Conservation (phyloP, 2,113 vertebrate genomes). For the Burhinus oedicnemus region DNA sequence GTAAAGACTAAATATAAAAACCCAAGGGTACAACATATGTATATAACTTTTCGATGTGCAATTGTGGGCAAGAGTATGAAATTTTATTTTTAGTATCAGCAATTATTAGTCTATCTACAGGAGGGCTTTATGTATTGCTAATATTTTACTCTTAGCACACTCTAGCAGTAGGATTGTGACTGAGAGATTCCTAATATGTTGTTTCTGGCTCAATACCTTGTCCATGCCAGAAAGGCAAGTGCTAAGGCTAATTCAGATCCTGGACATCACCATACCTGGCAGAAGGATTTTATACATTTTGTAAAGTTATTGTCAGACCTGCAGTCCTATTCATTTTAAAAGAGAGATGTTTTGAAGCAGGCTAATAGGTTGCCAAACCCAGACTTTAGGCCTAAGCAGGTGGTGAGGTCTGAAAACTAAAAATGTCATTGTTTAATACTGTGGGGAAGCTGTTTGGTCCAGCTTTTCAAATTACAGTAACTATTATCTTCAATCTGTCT, state of each 20-base stretch:
- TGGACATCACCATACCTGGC: neutral
- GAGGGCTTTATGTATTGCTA: neutral
- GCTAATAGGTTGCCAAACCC: neutral
- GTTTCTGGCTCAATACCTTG: neutral
- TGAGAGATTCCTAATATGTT: neutral
- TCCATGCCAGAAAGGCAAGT: neutral
- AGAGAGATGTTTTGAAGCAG: neutral
- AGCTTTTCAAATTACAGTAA: neutral
- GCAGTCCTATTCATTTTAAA: neutral
- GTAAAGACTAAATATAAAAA: neutral
- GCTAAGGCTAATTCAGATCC: neutral
- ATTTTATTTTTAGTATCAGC: neutral
- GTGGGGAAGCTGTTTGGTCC: neutral
- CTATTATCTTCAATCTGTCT: neutral
- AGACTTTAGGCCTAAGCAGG: neutral
- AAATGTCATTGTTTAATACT: neutral
- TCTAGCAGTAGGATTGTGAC: neutral
- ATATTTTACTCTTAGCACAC: neutral
- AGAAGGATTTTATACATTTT: neutral
- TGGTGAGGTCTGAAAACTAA: neutral
- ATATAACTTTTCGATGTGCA: neutral
- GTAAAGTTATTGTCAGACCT: neutral
- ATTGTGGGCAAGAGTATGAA: neutral
- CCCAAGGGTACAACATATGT: neutral
- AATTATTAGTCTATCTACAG: neutral